Base-by-base conservation (phyloP, 2,797 vertebrate genomes). In the Cephalopachus bancanus region DNA sequence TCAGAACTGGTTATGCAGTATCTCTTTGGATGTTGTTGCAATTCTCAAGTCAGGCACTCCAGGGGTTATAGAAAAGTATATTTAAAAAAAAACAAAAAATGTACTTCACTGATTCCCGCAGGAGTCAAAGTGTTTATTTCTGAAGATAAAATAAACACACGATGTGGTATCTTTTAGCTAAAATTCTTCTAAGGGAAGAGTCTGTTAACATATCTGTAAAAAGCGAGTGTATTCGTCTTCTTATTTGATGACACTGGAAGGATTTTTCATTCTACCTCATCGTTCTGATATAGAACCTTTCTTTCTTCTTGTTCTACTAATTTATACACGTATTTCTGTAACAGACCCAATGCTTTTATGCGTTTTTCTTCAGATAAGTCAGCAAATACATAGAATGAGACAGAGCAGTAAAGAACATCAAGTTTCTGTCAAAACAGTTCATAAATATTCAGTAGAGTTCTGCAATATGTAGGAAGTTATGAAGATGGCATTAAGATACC, bases 341-440 rank as follows among this genome's bases (percentile, higher is more conserved):
- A 96, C 55, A 49, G 96, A 94, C 33, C 95, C 97, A 97, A 94
- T 84, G 75, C 96, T 98, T 98, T 96, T 97, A 33, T 97, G 55
- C 44, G n/a, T 88, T 98, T 97, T 94, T 97, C 95, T 98, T 98
- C 93, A 98, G 96, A 96, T 97, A 97, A 87, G 87, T 96, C 93
- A 98, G 97, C 91, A 96, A 97, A 98, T 97, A 97, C 93, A 97
- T 95, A 96, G 98, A 98, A 95, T 94, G 87, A 97, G 93, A 96
- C 94, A 96, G 93, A 97, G 74, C 95, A 93, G 93, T 95, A 97
- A 98, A 98, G 96, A 98, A 96, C 83, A 93, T 90, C 97, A 92
- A n/a, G 49, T 96, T 98, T 98, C 97, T 98, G 97, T 97, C 97
- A 98, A 98, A 98, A 97, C 78, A 97, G 88, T 96, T 98, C 96